Evolutionary conservation across 2,797 vertebrate species (phyloP).

Genomic region (Tauraco hartlaubi): DNA sequence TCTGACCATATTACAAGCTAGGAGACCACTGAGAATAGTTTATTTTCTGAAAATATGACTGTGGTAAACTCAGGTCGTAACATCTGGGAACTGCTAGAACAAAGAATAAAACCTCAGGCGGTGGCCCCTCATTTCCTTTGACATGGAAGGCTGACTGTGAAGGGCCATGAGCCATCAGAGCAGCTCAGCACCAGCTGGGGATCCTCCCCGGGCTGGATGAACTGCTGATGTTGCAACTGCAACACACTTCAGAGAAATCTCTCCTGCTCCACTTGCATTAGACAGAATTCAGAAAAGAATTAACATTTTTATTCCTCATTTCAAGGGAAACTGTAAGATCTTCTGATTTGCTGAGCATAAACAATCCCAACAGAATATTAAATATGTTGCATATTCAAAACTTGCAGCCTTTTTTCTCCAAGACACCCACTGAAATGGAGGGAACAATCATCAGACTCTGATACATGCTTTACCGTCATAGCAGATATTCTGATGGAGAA

Average conservation of each 20-base stretch:
- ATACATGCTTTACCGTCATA: not conserved
- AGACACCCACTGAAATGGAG: not conserved
- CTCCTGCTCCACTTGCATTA: not conserved
- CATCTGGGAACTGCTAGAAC: constrained; percentile 15
- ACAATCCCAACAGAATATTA: not conserved
- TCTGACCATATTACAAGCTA: not conserved
- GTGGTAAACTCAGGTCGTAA: not conserved
- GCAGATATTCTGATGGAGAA: not conserved
- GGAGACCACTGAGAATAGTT: not conserved
- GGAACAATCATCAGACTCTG: not conserved
- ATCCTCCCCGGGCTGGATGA: constrained; percentile 8
- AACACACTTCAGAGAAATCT: not conserved
- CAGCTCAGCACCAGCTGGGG: not conserved
- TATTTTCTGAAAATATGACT: not conserved
- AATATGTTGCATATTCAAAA: not conserved
- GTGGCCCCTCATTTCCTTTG: constrained; percentile 6
- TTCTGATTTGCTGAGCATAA: constrained; percentile 5
- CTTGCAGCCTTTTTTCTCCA: not conserved
- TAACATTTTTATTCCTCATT: not conserved
- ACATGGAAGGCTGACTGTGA: not conserved
- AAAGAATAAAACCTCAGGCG: not conserved
- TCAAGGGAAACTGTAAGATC: not conserved
- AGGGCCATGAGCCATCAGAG: not conserved
- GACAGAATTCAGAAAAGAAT: not conserved
- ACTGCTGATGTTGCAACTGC: not conserved